Evolutionary conservation across 2,888 invertebrate species (phyloP).

Genomic region (Protonemura montana): DNA sequence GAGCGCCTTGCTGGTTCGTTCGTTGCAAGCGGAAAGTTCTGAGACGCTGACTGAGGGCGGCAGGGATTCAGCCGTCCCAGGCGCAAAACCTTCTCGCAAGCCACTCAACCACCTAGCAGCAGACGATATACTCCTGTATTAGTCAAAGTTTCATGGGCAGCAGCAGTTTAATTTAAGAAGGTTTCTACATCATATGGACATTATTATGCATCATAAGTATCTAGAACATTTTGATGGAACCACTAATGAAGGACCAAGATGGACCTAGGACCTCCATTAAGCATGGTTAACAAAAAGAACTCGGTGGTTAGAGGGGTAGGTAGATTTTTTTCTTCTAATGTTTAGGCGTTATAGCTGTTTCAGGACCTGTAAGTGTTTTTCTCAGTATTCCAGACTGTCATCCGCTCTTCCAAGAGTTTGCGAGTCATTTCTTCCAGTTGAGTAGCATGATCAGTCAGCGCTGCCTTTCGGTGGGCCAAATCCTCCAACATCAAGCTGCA

Average conservation of each 20-base stretch:
- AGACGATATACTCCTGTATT: background rate
- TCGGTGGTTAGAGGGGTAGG: too few species aligned
- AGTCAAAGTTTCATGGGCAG: background rate
- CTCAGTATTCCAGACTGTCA: background rate
- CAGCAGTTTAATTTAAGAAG: too few species aligned
- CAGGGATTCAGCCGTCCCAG: constrained; percentile 48
- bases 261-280: too few species aligned
- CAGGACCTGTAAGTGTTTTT: background rate
- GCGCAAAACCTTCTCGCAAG: constrained; percentile 62
- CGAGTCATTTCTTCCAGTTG: constrained; percentile 75
- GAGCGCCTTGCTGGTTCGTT: constrained; percentile 70
- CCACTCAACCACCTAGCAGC: constrained; percentile 59
- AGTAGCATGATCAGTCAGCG: constrained; percentile 73
- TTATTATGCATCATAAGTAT: too few species aligned
- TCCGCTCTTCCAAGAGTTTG: constrained; percentile 73
- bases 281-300: too few species aligned
- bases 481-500: constrained; percentile 91
- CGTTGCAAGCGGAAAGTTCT: constrained; percentile 69
- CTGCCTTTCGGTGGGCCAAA: constrained; percentile 84
- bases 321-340: too few species aligned
- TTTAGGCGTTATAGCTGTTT: too few species aligned
- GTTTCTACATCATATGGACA: too few species aligned
- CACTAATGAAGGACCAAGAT: too few species aligned
- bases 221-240: too few species aligned
- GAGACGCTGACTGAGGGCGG: constrained; percentile 60